A percentile compares a stretch with the other conserved stretches of the same genome.
These are phyloP conservation scores for Xenentodon cancila DNA, from an alignment of 2,797 vertebrate genomes.

Conservation along the genomic window DNA sequence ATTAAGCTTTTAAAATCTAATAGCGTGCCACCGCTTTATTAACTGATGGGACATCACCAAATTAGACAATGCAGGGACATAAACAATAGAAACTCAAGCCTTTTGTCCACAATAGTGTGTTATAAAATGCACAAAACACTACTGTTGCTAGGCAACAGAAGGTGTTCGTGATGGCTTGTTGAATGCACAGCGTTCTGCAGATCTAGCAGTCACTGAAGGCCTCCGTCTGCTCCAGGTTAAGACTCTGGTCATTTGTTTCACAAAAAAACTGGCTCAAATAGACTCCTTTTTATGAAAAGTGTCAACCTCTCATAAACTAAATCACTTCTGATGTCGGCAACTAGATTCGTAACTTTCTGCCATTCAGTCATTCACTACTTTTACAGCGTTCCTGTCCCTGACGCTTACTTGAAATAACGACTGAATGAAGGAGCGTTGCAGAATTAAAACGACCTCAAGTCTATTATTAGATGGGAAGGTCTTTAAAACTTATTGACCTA, in stretches of 20 bases:
- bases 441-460: no score
- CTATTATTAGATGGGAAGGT: no score
- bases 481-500: no score
- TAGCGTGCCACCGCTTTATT: no score
- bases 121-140: constrained; percentile 5
- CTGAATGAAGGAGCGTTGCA: no score
- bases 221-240: neutral
- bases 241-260: neutral
- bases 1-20: neutral
- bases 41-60: neutral
- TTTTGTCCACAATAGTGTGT: constrained; percentile 1
- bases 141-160: constrained; percentile 23
- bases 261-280: neutral
- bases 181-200: neutral
- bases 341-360: no score
- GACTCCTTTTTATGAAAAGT: neutral
- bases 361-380: no score
- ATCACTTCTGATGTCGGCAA: no score
- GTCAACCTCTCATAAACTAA: no score
- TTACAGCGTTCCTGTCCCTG: no score
- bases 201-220: neutral
- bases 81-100: constrained; percentile 3
- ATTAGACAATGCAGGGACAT: neutral
- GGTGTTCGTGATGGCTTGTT: constrained; percentile 8
- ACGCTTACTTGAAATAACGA: no score